Evolutionary conservation across 2,797 vertebrate species (phyloP), one percentile per base, ranked within the genome.

Genomic region (Amblyopsis hoosieri): DNA sequence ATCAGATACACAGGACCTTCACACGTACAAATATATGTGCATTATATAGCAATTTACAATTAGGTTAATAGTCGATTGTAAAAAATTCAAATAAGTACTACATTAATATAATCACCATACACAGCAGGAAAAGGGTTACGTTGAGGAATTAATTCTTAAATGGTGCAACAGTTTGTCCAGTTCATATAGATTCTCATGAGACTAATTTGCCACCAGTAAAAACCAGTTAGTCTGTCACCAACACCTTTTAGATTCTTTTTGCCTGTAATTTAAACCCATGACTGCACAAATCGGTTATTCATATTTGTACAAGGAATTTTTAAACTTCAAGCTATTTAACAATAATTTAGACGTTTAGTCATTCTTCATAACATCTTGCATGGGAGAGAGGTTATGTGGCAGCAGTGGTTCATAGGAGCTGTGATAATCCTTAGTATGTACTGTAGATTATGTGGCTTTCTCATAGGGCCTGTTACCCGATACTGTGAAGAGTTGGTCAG

Each of bases 221-320:
- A 82, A 67, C 46, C 62, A 52, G 29, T 85, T 57, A 29, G 42
- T 72, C 79, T 80, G 72, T 72, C 81, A 79, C 47, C 64, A 60
- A 58, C 49, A 11, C 72, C 76, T 72, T 62, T 76, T 61, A 65
- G 72, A 59, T 69, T 81, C 76, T 69, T 80, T 77, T 80, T 76
- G 68, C 75, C 66, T 59, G 83, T 80, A 87, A 86, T 81, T 67
- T 63, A 81, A 84, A 71, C 53, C 68, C 37, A 8, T 12, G 17
- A 12, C 15, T 71, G 68, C 31, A 33, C 52, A 33, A 58, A 60
- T 64, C 31, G 42, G 33, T 8, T 13, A 54, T 62, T 47, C 3
- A 54, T 58, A 53, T 29, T 66, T 62, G 19, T 29, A 31, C 37
- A 12, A 46, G 19, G 56, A 67, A 62, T 15, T 57, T 2, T 57